Evolutionary conservation across 2,888 invertebrate genomes (phyloP).

Genomic region (Chironomus tentans): DNA sequence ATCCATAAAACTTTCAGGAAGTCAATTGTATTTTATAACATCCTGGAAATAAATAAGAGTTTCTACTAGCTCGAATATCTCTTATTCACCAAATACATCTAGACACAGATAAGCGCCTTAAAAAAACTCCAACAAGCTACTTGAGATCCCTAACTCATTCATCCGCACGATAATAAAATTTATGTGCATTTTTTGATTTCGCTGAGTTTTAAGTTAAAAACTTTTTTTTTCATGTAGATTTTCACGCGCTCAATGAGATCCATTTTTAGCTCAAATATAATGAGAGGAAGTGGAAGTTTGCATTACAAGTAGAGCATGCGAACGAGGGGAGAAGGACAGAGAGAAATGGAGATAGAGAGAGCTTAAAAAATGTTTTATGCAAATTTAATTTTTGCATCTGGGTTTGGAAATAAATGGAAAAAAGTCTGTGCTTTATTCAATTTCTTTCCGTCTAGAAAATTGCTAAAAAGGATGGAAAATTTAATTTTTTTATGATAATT

Average conservation of each 20-base stretch:
- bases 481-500: too few species aligned
- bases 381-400: neutral
- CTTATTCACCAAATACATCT: too few species aligned
- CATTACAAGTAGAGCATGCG: neutral
- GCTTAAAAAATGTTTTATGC: neutral
- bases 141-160: neutral
- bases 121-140: too few species aligned
- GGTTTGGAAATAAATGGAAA: neutral
- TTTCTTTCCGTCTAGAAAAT: neutral
- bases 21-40: too few species aligned
- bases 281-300: neutral
- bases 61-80: too few species aligned
- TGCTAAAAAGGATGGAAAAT: neutral
- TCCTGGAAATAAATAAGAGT: too few species aligned
- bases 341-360: neutral
- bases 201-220: too few species aligned
- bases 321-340: neutral
- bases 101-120: too few species aligned
- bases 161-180: neutral
- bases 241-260: neutral
- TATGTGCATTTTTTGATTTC: slow-evolving; percentile 7
- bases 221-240: neutral
- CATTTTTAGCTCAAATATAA: neutral
- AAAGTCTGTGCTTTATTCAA: neutral
- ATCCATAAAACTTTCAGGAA: too few species aligned